Conservation (phyloP, 64 coral and sea anemone genomes). For the Actinia equina region DNA sequence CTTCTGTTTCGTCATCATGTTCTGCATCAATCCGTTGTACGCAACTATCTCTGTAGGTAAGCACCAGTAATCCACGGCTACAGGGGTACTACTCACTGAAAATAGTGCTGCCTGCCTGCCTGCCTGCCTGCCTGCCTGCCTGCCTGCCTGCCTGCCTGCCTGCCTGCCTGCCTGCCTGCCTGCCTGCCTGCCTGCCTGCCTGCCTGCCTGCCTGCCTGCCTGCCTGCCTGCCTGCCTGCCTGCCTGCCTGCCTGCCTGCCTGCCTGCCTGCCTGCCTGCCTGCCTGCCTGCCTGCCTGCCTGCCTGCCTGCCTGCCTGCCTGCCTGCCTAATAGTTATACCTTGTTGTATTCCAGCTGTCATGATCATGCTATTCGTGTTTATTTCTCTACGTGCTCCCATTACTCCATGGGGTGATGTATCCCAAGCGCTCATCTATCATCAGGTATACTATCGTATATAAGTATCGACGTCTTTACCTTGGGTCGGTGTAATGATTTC, state of each 20-base stretch:
- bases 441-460: slow-evolving; percentile 42
- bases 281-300: no score
- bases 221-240: no score
- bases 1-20: slow-evolving; percentile 73
- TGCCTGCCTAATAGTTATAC: neutral
- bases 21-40: slow-evolving; percentile 41
- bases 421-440: slow-evolving; percentile 97
- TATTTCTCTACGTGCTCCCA: slow-evolving; percentile 83
- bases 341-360: slow-evolving; percentile 36
- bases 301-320: no score
- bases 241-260: no score
- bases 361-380: slow-evolving; percentile 94
- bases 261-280: no score
- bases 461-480: neutral
- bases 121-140: no score
- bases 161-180: no score
- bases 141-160: no score
- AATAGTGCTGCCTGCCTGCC: no score
- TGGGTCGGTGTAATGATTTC: neutral
- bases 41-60: slow-evolving; percentile 65
- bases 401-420: slow-evolving; percentile 95
- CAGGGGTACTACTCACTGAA: no score
- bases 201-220: no score
- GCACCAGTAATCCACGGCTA: neutral
- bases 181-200: no score